A percentile compares a stretch with the other conserved stretches of the same genome.
Evolutionary conservation across 1,140 invertebrate genomes (phyloP).

Genomic region (Eumeta japonica): DNA sequence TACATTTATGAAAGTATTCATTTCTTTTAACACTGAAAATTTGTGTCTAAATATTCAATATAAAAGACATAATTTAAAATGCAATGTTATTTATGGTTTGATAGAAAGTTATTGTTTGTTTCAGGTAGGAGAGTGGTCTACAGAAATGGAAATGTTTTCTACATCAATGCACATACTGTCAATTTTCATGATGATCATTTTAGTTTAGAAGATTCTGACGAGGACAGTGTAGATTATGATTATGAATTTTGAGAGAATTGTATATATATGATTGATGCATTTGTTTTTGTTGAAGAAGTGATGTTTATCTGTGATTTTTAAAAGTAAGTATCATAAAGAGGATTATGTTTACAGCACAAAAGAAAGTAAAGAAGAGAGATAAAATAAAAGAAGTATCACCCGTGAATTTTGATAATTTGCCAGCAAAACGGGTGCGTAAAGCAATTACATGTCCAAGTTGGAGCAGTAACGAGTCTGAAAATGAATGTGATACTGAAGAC

Average conservation of each 20-base stretch:
- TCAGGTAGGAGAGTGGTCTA: slow-evolving; percentile 33
- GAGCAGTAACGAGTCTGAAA: too few relatives aligned
- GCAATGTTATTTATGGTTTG: neutral
- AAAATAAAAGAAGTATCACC: too few relatives aligned
- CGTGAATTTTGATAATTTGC: too few relatives aligned
- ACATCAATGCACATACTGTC: slow-evolving; percentile 36
- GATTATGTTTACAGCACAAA: too few relatives aligned
- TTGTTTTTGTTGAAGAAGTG: neutral
- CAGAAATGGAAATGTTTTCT: slow-evolving; percentile 31
- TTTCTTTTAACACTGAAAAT: too few relatives aligned
- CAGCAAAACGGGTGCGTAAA: too few relatives aligned
- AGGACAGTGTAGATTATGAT: slow-evolving; percentile 43
- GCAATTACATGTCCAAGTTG: too few relatives aligned
- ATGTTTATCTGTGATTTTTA: neutral
- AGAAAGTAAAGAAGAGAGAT: too few relatives aligned
- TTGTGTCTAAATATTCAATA: too few relatives aligned
- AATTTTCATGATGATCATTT: slow-evolving; percentile 44
- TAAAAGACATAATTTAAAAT: too few relatives aligned
- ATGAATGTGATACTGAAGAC: slow-evolving; percentile 9
- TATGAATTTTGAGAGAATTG: too few relatives aligned
- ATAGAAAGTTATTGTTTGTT: too few relatives aligned
- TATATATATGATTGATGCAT: neutral
- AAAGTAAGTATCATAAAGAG: neutral
- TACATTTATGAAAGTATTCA: slow-evolving; percentile 7
- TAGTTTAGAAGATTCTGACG: slow-evolving; percentile 34